Conservation (phyloP, 2,888 invertebrate genomes). For the Torymus tubicola region DNA sequence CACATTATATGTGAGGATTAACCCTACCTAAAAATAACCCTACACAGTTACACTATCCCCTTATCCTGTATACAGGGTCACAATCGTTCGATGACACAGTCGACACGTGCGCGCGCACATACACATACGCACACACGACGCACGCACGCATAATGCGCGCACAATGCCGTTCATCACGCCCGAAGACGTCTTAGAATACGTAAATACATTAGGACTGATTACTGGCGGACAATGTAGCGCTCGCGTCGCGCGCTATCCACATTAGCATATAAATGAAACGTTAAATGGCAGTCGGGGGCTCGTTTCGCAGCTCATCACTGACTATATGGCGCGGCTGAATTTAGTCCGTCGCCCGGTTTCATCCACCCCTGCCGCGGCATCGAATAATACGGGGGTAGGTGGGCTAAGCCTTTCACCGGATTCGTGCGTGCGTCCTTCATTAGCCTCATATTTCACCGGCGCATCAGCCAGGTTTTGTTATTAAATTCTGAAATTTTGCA, state of each 20-base stretch:
- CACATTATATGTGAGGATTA: too few relatives aligned
- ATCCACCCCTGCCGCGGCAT: not conserved
- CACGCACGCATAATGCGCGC: not conserved
- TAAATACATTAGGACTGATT: conserved; percentile 51
- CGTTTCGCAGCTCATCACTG: conserved; percentile 30
- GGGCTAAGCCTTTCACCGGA: not conserved
- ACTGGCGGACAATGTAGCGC: conserved; percentile 42
- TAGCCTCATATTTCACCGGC: conserved; percentile 6
- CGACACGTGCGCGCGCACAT: not conserved
- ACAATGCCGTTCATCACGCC: conserved; percentile 46
- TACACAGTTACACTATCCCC: too few relatives aligned
- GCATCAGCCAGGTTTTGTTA: not conserved
- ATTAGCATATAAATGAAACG: conserved; percentile 61
- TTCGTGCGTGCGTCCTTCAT: conserved; percentile 1
- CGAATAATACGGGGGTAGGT: conserved; percentile 11
- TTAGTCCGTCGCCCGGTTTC: not conserved
- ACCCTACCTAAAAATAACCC: too few relatives aligned
- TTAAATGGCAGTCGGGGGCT: conserved; percentile 39
- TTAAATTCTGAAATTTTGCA: not conserved
- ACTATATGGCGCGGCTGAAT: conserved; percentile 10
- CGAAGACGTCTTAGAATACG: conserved; percentile 50
- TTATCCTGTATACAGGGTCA: not conserved
- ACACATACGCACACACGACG: not conserved
- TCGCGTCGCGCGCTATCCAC: not conserved
- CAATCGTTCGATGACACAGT: conserved; percentile 24